Evolutionary conservation across 1,140 invertebrate genomes (phyloP), one percentile per base, ranked within the genome.

Genomic region (Venturia canescens): DNA sequence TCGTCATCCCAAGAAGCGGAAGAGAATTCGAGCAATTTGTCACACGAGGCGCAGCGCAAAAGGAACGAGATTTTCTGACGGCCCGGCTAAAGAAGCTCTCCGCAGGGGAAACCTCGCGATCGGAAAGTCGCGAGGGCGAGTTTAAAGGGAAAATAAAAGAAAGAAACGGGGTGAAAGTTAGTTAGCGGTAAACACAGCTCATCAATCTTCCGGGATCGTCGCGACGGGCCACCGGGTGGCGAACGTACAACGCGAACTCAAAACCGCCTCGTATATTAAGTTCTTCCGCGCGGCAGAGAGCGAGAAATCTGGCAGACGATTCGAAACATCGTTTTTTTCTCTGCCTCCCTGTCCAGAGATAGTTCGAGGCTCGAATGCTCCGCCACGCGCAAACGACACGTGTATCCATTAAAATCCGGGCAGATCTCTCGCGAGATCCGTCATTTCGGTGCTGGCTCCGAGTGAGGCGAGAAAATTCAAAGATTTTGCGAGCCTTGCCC

Each of bases 131-230:
- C 3, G 18, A 60, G 57, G 23, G 18, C 11, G 1, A 60, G 21
- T n/a, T 3, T 34, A 23, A n/a, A 60, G 18, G 23, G 57, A 60
- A 80, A 82, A 57, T 53, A 78, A 23, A 23, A 75, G 38, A 57
- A 27, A 67, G 53, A 34, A 29, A 57, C 31, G 34, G 77, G 23
- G 15, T 75, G 70, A 27, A 53, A 84, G 81, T 87, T 87, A 86
- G 84, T 87, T 89, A 84, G 87, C 83, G 80, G 87, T 89, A 87
- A 89, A 88, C 87, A 86, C 85, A 86, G 71, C 90, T 90, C 90
- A 91, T 91, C 88, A 91, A 91, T 90, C 90, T 91, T 91, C 88
- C 83, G 78, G 80, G 86, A 83, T 86, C 86, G 84, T 86, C 84
- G 80, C 83, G 82, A 78, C 82, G 72, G 71, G 81, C 83, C 84